Conservation (phyloP, 2,113 vertebrate species). For the Oncorhynchus kisutch region DNA sequence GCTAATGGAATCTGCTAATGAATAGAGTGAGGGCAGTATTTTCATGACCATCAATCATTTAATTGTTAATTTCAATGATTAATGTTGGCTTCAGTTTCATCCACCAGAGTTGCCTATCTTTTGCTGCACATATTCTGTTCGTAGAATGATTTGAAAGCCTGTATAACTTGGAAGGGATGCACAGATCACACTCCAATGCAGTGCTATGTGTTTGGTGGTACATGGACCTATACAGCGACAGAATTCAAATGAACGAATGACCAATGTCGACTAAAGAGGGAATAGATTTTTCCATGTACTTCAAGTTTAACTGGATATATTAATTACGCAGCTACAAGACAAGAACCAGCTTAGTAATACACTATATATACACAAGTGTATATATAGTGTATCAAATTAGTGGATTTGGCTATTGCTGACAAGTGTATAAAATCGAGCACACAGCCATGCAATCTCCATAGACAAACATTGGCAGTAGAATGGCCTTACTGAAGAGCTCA, state of each 20-base stretch:
- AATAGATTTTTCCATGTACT: conserved; percentile 5
- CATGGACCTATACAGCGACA: neutral
- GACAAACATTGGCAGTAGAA: no score
- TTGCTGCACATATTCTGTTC: neutral
- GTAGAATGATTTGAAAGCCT: neutral
- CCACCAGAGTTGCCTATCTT: conserved; percentile 32
- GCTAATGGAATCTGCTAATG: conserved; percentile 44
- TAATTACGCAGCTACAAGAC: neutral
- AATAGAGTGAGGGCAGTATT: conserved; percentile 36
- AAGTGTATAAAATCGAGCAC: no score
- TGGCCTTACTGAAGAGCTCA: no score
- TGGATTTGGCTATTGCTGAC: no score
- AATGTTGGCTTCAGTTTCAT: conserved; percentile 49
- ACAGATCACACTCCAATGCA: neutral
- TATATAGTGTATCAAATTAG: no score
- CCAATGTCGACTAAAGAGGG: neutral
- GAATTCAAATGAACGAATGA: conserved; percentile 18
- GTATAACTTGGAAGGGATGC: neutral
- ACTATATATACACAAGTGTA: no score
- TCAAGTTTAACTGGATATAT: conserved; percentile 8
- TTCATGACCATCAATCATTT: conserved; percentile 54
- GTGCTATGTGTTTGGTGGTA: neutral
- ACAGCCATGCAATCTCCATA: no score
- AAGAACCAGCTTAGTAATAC: no score
- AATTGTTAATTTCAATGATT: conserved; percentile 60